A percentile compares a stretch with the other conserved stretches of the same genome.
These are phyloP conservation scores for Lochmaea capreae DNA, from an alignment of 2,888 invertebrate genomes.

Conservation along the genomic window DNA sequence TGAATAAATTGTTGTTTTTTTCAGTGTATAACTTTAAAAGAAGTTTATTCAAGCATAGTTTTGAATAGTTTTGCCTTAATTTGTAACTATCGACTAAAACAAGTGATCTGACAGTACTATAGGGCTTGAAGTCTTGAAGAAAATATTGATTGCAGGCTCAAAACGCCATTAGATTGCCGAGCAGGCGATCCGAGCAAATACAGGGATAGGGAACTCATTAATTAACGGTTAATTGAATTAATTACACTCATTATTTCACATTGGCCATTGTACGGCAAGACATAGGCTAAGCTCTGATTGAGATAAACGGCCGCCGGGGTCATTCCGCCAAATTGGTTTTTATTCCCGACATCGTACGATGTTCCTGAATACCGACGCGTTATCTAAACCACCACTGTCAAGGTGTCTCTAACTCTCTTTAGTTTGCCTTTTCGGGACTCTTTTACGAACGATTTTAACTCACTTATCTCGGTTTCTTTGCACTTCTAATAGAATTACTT, in stretches of 20 bases:
- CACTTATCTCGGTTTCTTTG: slow-evolving; percentile 44
- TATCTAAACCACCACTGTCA: slow-evolving; percentile 55
- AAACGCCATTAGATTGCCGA: slow-evolving; percentile 65
- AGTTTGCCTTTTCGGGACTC: slow-evolving; percentile 7
- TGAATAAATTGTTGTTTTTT: neutral
- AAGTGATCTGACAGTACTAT: slow-evolving; percentile 29
- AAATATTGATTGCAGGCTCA: slow-evolving; percentile 67
- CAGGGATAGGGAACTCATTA: slow-evolving; percentile 67
- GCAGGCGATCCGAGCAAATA: slow-evolving; percentile 64
- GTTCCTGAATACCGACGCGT: slow-evolving; percentile 34
- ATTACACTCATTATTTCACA: slow-evolving; percentile 68
- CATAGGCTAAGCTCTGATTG: slow-evolving; percentile 65
- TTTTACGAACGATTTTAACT: slow-evolving; percentile 36
- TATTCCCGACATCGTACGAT: slow-evolving; percentile 52
- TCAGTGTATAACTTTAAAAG: no score
- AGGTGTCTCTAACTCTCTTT: slow-evolving; percentile 51
- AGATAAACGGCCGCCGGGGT: slow-evolving; percentile 65
- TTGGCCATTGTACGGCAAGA: slow-evolving; percentile 63
- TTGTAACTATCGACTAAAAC: slow-evolving; percentile 34
- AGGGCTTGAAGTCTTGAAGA: slow-evolving; percentile 45
- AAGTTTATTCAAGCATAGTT: neutral
- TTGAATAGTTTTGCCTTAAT: slow-evolving; percentile 29
- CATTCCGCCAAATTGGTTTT: slow-evolving; percentile 66
- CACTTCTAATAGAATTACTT: slow-evolving; percentile 39
- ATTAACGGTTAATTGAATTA: slow-evolving; percentile 70